Percentiles rank a stretch among this genome's conserved stretches.
Conservation (phyloP, 1,140 invertebrate genomes). For the Andricus grossulariae region DNA sequence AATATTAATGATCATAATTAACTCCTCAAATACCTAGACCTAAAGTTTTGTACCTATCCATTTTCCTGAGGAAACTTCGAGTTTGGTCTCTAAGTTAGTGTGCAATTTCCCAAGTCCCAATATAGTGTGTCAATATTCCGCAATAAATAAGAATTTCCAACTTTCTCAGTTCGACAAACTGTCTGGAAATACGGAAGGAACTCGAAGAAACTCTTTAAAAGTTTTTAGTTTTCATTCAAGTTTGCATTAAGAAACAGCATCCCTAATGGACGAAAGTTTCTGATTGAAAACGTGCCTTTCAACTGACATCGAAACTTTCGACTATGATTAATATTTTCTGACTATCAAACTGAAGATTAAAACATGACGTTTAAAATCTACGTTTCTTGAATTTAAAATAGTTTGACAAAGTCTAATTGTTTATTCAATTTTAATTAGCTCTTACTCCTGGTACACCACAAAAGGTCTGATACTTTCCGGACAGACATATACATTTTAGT, state of each 20-base stretch:
- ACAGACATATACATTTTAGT: too few species aligned
- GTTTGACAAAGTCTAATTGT: too few species aligned
- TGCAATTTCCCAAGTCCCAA: not conserved
- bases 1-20: too few species aligned
- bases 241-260: conserved; percentile 11
- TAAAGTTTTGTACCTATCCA: too few species aligned
- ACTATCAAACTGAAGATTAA: not conserved
- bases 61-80: too few species aligned
- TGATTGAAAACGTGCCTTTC: conserved; percentile 2
- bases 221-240: conserved; percentile 19
- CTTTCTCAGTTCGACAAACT: conserved; percentile 23
- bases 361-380: too few species aligned
- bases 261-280: conserved; percentile 20
- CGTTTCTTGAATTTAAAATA: too few species aligned
- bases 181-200: conserved; percentile 12
- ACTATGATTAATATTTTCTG: not conserved
- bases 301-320: conserved; percentile 9
- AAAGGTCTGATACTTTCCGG: too few species aligned
- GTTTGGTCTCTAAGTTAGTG: not conserved
- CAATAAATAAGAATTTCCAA: conserved; percentile 31
- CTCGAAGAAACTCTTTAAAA: conserved; percentile 28
- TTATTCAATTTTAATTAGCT: too few species aligned
- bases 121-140: conserved; percentile 20
- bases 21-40: too few species aligned
- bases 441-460: too few species aligned